phyloP scores from a whole-genome alignment of 2,797 vertebrate genomes.

The Eremophila alpestris region DNA sequence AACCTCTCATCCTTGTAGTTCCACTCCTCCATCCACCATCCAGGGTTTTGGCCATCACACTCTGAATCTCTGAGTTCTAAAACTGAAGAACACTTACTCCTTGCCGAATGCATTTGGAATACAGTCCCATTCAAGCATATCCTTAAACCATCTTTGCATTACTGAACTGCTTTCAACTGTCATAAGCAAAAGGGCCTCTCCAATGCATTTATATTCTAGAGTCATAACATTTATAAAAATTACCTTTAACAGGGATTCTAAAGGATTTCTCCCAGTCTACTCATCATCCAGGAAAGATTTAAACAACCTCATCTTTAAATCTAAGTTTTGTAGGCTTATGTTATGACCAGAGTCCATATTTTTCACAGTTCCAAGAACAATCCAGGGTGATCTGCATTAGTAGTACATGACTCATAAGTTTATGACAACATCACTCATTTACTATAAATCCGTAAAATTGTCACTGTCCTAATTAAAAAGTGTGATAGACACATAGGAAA shows the following conservation, averaged over 20 bases:
- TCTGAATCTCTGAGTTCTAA: neutral
- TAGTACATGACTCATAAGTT: fast-evolving
- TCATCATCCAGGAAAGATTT: neutral
- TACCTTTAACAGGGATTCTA: neutral
- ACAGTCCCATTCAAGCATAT: neutral
- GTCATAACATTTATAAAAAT: neutral
- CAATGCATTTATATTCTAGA: neutral
- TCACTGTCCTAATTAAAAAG: neutral
- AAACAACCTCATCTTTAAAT: neutral
- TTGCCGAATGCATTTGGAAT: neutral
- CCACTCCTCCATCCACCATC: neutral
- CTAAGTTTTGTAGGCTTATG: neutral
- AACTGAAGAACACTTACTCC: neutral
- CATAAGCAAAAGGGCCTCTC: neutral
- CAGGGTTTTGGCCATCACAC: neutral
- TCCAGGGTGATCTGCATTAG: neutral
- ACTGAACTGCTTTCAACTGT: neutral
- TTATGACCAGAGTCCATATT: neutral
- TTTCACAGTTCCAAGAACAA: neutral
- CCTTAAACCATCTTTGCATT: neutral
- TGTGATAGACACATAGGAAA: neutral
- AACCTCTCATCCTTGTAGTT: neutral
- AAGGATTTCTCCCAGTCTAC: neutral
- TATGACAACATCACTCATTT: neutral
- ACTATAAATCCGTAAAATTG: neutral